Base-by-base conservation (phyloP, 1,140 invertebrate species). In the Andrena cerasifolii region DNA sequence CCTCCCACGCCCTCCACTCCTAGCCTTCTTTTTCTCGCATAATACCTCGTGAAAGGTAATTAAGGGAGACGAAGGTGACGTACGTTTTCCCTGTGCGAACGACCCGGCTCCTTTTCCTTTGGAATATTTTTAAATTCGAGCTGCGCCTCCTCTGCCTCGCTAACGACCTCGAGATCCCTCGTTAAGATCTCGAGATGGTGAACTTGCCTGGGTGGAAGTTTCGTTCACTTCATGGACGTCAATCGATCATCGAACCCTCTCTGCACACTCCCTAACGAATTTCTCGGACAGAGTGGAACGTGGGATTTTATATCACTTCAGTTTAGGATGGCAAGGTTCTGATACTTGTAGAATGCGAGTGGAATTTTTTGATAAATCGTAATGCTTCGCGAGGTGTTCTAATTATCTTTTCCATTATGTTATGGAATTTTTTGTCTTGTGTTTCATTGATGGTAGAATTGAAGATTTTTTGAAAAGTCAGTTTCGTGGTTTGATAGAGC, bases 21-120 rank as follows among this genome's bases (percentile, higher is more conserved):
- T 2, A 4, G 8, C 12, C 43, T 40, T 8, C 3, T 56, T 65
- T 77, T 77, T 59, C n/a, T 77, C 36, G 12, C 59, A 71, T 77
- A 80, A 86, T 80, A 33, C 31, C 36, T n/a, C 31, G 33, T 33
- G 51, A 51, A 36, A 68, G 65, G 80, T 79, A 85, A 87, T 80
- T 84, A 85, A 83, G 47, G 63, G 47, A 80, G 65, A 31, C 53
- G 43, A 49, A n/a, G 45, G 33, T 45, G 66, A 59, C 18, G 28
- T 51, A 61, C 18, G 65, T 80, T 68, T 53, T n/a, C 36, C 16
- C 4, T n/a, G 26, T 36, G 40, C 61, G 36, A 66, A 28, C 12
- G 58, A 10, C 14, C 36, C 47, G 18, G 8, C 28, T 67, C 63
- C 56, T 21, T 61, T 40, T 67, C 63, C 56, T 21, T 61, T 40